Conservation (phyloP, 2,888 invertebrate species). For the Neoascia interrupta region DNA sequence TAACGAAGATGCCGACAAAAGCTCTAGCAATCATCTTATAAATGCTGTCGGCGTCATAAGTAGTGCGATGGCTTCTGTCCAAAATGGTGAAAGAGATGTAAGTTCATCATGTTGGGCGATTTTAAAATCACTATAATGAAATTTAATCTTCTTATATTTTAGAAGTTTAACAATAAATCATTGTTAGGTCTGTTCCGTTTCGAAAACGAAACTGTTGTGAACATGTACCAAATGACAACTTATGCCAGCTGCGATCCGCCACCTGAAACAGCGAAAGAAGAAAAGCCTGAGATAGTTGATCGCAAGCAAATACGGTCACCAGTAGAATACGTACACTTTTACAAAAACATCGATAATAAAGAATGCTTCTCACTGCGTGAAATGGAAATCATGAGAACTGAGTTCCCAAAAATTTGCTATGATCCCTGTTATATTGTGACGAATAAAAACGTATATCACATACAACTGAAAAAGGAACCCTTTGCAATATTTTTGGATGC, state of each 20-base stretch:
- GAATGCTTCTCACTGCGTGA: conserved; percentile 76
- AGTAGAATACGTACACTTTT: conserved; percentile 77
- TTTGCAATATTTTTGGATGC: conserved; percentile 78
- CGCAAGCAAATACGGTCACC: conserved; percentile 76
- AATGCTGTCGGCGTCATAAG: conserved; percentile 79
- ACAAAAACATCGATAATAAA: conserved; percentile 73
- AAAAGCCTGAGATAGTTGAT: conserved; percentile 76
- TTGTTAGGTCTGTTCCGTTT: conserved; percentile 77
- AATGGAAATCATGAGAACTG: conserved; percentile 78
- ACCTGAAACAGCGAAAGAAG: conserved; percentile 74
- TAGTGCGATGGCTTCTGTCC: conserved; percentile 78
- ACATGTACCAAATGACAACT: conserved; percentile 78
- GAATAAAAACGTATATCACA: conserved; percentile 78
- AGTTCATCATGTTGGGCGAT: conserved; percentile 29
- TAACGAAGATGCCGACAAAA: conserved; percentile 72
- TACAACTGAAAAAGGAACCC: conserved; percentile 78
- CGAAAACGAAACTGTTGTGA: conserved; percentile 78
- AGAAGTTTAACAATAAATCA: conserved; percentile 76
- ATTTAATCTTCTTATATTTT: conserved; percentile 10
- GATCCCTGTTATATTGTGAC: conserved; percentile 79
- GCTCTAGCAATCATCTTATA: conserved; percentile 73
- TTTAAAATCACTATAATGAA: not conserved
- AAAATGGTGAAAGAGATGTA: conserved; percentile 78
- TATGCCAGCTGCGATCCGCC: conserved; percentile 70
- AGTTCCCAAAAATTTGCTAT: conserved; percentile 79